These are phyloP conservation scores for Ichneumoninae sp. DNA, from an alignment of 2,888 invertebrate genomes.

Conservation along the genomic window DNA sequence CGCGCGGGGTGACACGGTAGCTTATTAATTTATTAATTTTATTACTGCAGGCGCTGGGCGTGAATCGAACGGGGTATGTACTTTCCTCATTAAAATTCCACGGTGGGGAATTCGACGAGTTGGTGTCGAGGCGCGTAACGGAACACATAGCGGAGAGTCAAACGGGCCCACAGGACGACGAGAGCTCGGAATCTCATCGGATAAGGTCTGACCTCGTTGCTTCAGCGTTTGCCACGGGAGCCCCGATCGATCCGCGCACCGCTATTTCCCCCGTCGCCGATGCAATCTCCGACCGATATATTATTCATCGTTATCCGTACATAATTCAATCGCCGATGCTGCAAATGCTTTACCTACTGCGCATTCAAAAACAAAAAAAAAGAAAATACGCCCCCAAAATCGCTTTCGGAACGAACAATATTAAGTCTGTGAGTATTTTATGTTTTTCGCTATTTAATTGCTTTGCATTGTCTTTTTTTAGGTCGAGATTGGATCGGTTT, in stretches of 20 bases:
- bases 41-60: constrained; percentile 3
- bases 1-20: not conserved
- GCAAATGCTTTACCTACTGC: too few species aligned
- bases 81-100: constrained; percentile 28
- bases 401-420: too few species aligned
- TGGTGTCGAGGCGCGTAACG: constrained; percentile 40
- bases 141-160: constrained; percentile 43
- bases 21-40: not conserved
- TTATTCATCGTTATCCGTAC: too few species aligned
- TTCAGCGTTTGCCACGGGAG: not conserved
- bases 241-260: not conserved
- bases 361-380: too few species aligned
- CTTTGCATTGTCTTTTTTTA: too few species aligned
- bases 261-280: not conserved
- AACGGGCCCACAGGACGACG: constrained; percentile 29
- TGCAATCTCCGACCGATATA: not conserved
- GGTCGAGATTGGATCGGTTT: too few species aligned
- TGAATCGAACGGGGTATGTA: constrained; percentile 6
- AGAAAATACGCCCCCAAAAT: too few species aligned
- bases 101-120: constrained; percentile 20
- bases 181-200: constrained; percentile 12
- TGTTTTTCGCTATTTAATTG: too few species aligned
- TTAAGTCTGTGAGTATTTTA: too few species aligned
- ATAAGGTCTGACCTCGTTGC: constrained; percentile 15
- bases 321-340: too few species aligned